Evolutionary conservation across 2,113 vertebrate species (phyloP), one percentile per base, ranked within the genome.

Genomic region (Ceratotherium simum): DNA sequence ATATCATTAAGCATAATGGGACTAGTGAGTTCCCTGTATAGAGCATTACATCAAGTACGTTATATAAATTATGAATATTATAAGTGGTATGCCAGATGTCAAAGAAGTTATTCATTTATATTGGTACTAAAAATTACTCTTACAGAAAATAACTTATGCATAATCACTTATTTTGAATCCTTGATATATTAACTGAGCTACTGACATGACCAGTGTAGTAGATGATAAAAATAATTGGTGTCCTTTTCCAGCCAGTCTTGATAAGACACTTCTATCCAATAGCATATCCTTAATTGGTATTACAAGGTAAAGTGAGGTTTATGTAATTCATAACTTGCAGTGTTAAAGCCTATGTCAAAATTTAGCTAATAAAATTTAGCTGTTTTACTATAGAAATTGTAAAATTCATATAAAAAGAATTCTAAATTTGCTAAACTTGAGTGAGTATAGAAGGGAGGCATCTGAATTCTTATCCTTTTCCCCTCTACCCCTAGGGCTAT

Each of bases 101-200:
- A 92, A 83, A 84, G 36, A 95, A 96, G 21, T 62, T 87, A 86
- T 36, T 92, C 62, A 69, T 58, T 92, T 83, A n/a, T 73, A 69
- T 27, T 83, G 20, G 42, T 23, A 33, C 48, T 96, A 69, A 83
- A 80, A 95, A 62, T 27, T 76, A 93, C 36, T 78, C 51, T 62
- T 95, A 91, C 2, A 92, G 80, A 70, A 70, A 70, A 31, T 54
- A 92, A 56, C n/a, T 67, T 65, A 75, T 16, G 27, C 17, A 27
- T 80, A 86, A 84, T 92, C 56, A 85, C 23, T 83, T 73, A 33
- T 39, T 70, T 78, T 69, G 14, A 79, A 58, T 84, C 21, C 51
- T n/a, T 78, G 46, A 10, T 85, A 9, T 90, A 72, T 73, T 67
- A 90, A 58, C 33, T 67, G 64, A 73, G 56, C 31, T 93, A 62